These are phyloP conservation scores for Orthosia cruda DNA, from an alignment of 2,888 invertebrate genomes.

Conservation along the genomic window DNA sequence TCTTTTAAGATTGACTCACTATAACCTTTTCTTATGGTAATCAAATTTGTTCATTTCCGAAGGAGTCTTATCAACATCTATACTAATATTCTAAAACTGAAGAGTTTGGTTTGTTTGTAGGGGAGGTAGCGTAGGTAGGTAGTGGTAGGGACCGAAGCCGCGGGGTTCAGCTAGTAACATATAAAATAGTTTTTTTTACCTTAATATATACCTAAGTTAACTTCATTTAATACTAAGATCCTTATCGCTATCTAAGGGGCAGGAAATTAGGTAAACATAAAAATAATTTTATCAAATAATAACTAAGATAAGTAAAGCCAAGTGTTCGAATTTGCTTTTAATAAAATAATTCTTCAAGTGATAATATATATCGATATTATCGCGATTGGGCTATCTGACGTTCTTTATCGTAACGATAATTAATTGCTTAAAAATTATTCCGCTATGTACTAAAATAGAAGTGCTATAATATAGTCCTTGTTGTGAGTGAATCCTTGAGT, in stretches of 20 bases:
- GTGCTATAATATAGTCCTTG: conserved; percentile 15
- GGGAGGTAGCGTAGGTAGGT: too few relatives aligned
- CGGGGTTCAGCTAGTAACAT: too few relatives aligned
- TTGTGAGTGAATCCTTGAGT: conserved; percentile 32
- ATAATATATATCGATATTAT: conserved; percentile 76
- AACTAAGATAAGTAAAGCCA: conserved; percentile 54
- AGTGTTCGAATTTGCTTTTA: conserved; percentile 58
- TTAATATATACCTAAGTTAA: too few relatives aligned
- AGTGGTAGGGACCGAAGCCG: too few relatives aligned
- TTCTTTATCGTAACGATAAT: conserved; percentile 80
- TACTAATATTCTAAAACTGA: too few relatives aligned
- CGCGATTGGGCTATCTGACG: conserved; percentile 74
- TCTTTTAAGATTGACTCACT: too few relatives aligned
- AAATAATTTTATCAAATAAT: conserved; percentile 51
- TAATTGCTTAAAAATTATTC: conserved; percentile 74
- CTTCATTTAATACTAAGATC: conserved; percentile 31
- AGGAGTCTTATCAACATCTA: too few relatives aligned
- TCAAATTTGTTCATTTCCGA: too few relatives aligned
- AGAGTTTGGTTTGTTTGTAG: too few relatives aligned
- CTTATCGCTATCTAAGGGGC: conserved; percentile 41
- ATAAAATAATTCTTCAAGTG: conserved; percentile 55
- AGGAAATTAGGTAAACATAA: conserved; percentile 44
- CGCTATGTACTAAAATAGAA: conserved; percentile 25
- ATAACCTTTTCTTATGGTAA: too few relatives aligned
- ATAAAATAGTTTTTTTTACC: too few relatives aligned